Evolutionary conservation across 2,888 invertebrate genomes (phyloP), one percentile per base, ranked within the genome.

Genomic region (Plutella xylostella): DNA sequence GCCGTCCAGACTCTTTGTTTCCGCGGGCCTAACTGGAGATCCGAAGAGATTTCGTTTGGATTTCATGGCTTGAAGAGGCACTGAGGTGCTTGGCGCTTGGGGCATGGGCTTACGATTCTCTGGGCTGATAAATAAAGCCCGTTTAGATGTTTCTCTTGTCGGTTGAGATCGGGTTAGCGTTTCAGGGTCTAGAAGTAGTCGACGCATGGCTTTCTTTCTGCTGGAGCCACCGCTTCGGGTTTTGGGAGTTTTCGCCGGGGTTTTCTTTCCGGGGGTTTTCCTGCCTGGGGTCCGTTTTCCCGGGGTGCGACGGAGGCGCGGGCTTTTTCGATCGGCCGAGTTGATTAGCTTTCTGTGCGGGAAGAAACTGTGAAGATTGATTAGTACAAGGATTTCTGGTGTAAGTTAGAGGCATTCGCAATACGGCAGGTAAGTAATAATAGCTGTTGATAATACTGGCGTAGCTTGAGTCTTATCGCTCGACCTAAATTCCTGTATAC

Each of bases 71-170:
- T 85, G 61, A 57, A 78, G 45, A 53, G 86, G 59, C 59, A 86
- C 63, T 44, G 78, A 73, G 49, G 83, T 44, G 58, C 80, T 62
- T 53, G 85, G 46, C 46, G 68, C 45, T 45, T 53, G 42, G 3
- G 70, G 65, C 4, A 67, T 42, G 25, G 69, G 43, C 57, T 74
- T 60, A 55, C 69, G 71, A 49, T 80, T 84, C 52, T 85, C 86
- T 1, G 92, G 92, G 61, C 92, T 92, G 55, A 91, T 87, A 56
- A 93, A 93, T 2, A 93, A 67, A 0, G 92, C 92, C 45, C 92
- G 80, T 55, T 91, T 92, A 0, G 89, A 83, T 1, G 86, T 85
- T 60, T 89, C 89, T 17, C 86, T 67, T 0, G 86, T 72, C 2
- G 79, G 75, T 49, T 78, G 77, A 0, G 74, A 66, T 38, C 68